These are phyloP conservation scores for Spisula subtruncata DNA, from an alignment of 2,888 invertebrate genomes.

Conservation along the genomic window DNA sequence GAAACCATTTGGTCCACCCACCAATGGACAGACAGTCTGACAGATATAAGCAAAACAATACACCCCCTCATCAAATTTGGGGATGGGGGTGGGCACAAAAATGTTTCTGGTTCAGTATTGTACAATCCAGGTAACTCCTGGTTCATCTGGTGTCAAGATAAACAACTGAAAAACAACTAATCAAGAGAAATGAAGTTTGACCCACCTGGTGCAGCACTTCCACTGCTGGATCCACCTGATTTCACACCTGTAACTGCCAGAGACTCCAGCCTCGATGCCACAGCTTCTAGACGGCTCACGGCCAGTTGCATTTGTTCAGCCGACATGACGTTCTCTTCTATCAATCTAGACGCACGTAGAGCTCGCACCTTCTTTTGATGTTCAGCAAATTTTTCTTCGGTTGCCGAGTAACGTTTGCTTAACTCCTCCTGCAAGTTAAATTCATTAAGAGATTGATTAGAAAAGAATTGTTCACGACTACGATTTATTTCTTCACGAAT, in stretches of 20 bases:
- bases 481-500: constrained; percentile 60
- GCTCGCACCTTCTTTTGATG: constrained; percentile 46
- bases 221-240: neutral
- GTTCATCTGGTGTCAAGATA: too few species aligned
- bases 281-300: constrained; percentile 92
- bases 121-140: too few species aligned
- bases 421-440: constrained; percentile 58
- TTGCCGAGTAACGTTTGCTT: constrained; percentile 42
- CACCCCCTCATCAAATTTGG: too few species aligned
- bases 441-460: constrained; percentile 54
- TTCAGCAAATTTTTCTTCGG: constrained; percentile 61
- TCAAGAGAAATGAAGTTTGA: neutral
- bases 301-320: constrained; percentile 90
- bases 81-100: too few species aligned
- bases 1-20: too few species aligned
- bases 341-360: constrained; percentile 34
- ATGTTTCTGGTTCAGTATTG: too few species aligned
- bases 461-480: constrained; percentile 64
- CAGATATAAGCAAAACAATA: too few species aligned
- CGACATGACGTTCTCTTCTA: constrained; percentile 74
- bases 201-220: neutral
- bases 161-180: neutral
- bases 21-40: too few species aligned
- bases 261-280: constrained; percentile 91
- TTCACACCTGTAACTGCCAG: constrained; percentile 63